phyloP scores from a whole-genome alignment of 2,888 invertebrate species.

The Nemotelus pantherinus region DNA sequence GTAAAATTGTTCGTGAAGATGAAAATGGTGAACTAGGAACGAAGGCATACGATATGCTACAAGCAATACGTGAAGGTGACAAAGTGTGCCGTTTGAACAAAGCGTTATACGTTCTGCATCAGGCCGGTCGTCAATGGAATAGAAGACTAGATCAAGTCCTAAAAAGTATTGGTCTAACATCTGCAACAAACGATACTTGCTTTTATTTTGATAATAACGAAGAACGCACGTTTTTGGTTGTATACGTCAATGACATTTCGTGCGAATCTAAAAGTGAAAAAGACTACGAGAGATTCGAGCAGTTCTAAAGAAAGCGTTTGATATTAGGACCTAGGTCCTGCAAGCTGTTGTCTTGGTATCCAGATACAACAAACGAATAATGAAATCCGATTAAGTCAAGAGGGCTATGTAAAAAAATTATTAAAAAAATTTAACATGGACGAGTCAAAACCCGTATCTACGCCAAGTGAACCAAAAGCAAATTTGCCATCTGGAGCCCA shows the following conservation, averaged over 20 bases:
- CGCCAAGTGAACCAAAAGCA: too few relatives aligned
- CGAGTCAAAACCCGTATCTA: too few relatives aligned
- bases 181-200: background rate
- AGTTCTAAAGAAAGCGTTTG: background rate
- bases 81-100: constrained; percentile 16
- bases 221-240: constrained; percentile 9
- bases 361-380: too few relatives aligned
- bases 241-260: background rate
- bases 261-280: background rate
- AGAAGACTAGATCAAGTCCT: constrained; percentile 2
- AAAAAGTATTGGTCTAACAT: background rate
- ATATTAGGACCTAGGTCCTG: background rate
- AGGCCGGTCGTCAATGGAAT: constrained; percentile 10
- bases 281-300: background rate
- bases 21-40: background rate
- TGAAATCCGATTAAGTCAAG: background rate
- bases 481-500: too few relatives aligned
- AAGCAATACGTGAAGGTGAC: constrained; percentile 7
- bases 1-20: constrained; percentile 26
- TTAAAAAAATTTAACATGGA: too few relatives aligned
- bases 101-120: too few relatives aligned
- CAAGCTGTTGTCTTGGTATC: too few relatives aligned
- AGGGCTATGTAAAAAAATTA: too few relatives aligned
- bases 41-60: constrained; percentile 43
- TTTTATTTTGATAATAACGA: too few relatives aligned